Base-by-base conservation (phyloP, 1,140 invertebrate genomes). In the Tetragonula clypearis region DNA sequence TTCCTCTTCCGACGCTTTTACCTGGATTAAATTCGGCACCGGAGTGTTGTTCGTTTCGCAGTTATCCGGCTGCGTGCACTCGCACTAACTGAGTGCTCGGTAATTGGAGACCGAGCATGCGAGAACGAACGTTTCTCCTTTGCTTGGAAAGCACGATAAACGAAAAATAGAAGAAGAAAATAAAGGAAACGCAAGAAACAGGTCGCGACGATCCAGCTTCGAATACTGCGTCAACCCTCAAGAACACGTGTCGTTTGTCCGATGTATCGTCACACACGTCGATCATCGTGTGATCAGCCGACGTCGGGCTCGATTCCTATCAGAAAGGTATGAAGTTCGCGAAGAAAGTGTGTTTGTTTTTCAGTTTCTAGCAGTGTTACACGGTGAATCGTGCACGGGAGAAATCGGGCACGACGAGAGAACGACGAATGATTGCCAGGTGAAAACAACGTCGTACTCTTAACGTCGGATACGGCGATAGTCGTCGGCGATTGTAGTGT, bases 161-260 rank as follows among this genome's bases (percentile, higher is more conserved):
- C 56, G 26, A 49, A 35, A 84, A 41, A 72, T 84, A 84, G 66
- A 60, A 58, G 72, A 83, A 68, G 35, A 56, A 83, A 49, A 8
- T n/a, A 49, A 49, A 49, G 41, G 55, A 72, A 41, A 11, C 55
- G 23, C 30, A 26, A 56, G 65, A 55, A 56, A 68, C 35, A n/a
- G 62, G 66, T 55, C 76, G 41, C n/a, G n/a, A 41, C n/a, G n/a
- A 62, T n/a, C 14, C 73, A 35, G 62, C 23, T 26, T 65, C 53
- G 15, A 77, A 19, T 19, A 19, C 17, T 21, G 26, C 35, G 23
- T 23, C 77, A 55, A 68, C 58, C 35, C 23, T 35, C 11, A 14
- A 41, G 55, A 84, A 84, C 82, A 79, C 77, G 82, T 84, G 82
- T 79, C 56, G 41, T 79, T 79, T n/a, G n/a, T 35, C 11, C 8